Evolutionary conservation across 1,140 invertebrate genomes (phyloP).

Genomic region (Mamestra configurata): DNA sequence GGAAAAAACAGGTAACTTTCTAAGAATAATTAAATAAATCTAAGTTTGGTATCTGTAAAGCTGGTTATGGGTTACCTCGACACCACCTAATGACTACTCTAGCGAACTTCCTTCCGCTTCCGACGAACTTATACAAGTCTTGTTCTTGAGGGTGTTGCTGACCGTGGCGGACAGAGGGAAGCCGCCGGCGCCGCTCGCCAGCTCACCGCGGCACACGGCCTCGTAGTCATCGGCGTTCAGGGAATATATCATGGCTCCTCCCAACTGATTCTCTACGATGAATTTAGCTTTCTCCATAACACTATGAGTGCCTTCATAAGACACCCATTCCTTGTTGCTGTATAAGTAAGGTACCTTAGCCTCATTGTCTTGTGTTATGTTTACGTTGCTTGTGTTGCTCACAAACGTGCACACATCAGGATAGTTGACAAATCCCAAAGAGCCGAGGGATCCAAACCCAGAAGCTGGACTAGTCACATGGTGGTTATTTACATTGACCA

Average conservation of each 20-base stretch:
- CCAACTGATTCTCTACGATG: constrained; percentile 89
- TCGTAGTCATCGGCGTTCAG: constrained; percentile 92
- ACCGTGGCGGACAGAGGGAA: constrained; percentile 77
- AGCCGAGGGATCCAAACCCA: constrained; percentile 90
- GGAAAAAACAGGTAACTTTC: constrained; percentile 78
- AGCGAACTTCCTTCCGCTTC: background rate
- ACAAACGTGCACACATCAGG: constrained; percentile 91
- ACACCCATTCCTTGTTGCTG: constrained; percentile 94
- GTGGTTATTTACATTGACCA: constrained; percentile 91
- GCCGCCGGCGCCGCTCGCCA: constrained; percentile 54
- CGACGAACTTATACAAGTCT: background rate
- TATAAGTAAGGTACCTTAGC: constrained; percentile 94
- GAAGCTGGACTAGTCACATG: constrained; percentile 91
- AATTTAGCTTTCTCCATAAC: constrained; percentile 92
- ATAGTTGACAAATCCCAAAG: constrained; percentile 92
- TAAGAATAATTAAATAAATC: constrained; percentile 29
- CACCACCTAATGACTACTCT: background rate
- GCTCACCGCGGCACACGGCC: constrained; percentile 60
- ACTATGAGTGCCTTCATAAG: constrained; percentile 94
- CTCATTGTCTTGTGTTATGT: constrained; percentile 90
- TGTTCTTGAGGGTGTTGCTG: constrained; percentile 61
- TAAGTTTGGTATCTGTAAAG: constrained; percentile 13
- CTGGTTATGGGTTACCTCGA: background rate
- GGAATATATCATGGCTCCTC: constrained; percentile 93
- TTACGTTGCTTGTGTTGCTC: constrained; percentile 73